Conservation (phyloP, 2,888 invertebrate genomes). For the Zaprionus lineosus region DNA sequence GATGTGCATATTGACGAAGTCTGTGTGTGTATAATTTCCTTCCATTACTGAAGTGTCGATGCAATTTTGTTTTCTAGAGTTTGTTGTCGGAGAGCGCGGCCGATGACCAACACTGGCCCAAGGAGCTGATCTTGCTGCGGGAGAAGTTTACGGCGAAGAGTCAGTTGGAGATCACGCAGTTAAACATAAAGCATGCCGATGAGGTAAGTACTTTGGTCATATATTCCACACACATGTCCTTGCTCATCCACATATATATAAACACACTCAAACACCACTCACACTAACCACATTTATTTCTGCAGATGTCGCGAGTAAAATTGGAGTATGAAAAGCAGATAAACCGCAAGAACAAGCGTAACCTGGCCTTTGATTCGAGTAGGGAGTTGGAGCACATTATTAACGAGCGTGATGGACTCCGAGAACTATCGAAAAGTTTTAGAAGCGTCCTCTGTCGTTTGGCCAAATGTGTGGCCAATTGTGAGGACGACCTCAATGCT, state of each 20-base stretch:
- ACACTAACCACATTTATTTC: too few relatives aligned
- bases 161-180: slow-evolving; percentile 85
- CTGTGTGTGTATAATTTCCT: slow-evolving; percentile 10
- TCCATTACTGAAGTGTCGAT: slow-evolving; percentile 6
- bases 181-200: slow-evolving; percentile 85
- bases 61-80: slow-evolving; percentile 84
- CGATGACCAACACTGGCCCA: slow-evolving; percentile 89
- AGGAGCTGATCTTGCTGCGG: slow-evolving; percentile 88
- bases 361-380: slow-evolving; percentile 81
- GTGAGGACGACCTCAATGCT: slow-evolving; percentile 91
- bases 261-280: too few relatives aligned
- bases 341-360: slow-evolving; percentile 82
- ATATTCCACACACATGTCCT: too few relatives aligned
- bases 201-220: too few relatives aligned
- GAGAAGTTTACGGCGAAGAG: slow-evolving; percentile 89
- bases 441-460: slow-evolving; percentile 87
- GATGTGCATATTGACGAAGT: not conserved
- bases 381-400: slow-evolving; percentile 82
- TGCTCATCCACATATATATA: too few relatives aligned
- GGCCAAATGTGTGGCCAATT: slow-evolving; percentile 88
- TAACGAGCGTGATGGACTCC: slow-evolving; percentile 85
- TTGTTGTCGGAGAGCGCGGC: slow-evolving; percentile 87
- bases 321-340: slow-evolving; percentile 82
- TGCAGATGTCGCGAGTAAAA: slow-evolving; percentile 83
- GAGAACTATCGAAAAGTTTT: slow-evolving; percentile 86